These are phyloP conservation scores for Euura lappo DNA, from an alignment of 1,140 invertebrate species.

Conservation along the genomic window DNA sequence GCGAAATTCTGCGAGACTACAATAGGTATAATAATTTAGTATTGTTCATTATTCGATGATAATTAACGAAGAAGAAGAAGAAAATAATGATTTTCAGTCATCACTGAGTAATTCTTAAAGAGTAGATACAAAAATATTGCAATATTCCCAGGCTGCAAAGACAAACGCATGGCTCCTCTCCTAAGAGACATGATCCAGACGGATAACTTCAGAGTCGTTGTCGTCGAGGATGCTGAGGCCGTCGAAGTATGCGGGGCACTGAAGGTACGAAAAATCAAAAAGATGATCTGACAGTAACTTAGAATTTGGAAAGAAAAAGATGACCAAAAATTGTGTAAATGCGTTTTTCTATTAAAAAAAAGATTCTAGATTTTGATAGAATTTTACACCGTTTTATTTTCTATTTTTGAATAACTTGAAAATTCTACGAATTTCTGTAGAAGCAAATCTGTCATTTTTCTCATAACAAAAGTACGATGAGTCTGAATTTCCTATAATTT, in stretches of 20 bases:
- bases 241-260: conserved; percentile 87
- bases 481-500: too few relatives aligned
- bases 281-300: too few relatives aligned
- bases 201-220: conserved; percentile 79
- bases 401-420: background rate
- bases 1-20: conserved; percentile 89
- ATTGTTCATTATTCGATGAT: conserved; percentile 3
- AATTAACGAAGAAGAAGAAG: background rate
- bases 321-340: too few relatives aligned
- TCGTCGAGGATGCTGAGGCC: conserved; percentile 77
- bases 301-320: too few relatives aligned
- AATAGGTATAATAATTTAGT: conserved; percentile 65
- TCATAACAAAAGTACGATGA: too few relatives aligned
- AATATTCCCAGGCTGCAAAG: conserved; percentile 62
- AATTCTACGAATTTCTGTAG: too few relatives aligned
- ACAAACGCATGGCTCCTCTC: conserved; percentile 63
- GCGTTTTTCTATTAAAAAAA: background rate
- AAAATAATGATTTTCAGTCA: background rate
- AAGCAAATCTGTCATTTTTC: too few relatives aligned
- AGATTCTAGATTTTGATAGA: too few relatives aligned
- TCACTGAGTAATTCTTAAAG: background rate
- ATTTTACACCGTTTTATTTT: background rate
- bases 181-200: conserved; percentile 78
- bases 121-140: background rate
- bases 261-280: conserved; percentile 63